phyloP scores from a whole-genome alignment of 2,797 vertebrate species.

The Urophycis tenuis region DNA sequence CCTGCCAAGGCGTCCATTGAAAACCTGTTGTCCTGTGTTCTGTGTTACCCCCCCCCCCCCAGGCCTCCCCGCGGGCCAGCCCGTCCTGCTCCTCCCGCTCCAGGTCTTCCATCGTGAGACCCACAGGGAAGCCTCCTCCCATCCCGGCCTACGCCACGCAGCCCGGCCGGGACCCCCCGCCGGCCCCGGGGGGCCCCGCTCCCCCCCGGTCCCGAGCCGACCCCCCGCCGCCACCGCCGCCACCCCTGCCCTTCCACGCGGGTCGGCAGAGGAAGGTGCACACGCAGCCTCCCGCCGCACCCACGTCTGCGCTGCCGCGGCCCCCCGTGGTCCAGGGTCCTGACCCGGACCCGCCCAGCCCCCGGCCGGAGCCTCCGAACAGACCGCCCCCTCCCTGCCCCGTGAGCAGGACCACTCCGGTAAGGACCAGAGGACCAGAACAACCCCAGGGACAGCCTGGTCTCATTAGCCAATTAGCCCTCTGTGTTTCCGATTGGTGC shows the following conservation, averaged over 20 bases:
- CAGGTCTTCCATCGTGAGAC: conserved; percentile 48
- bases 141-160: conserved; percentile 44
- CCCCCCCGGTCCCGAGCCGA: neutral
- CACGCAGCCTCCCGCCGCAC: conserved; percentile 39
- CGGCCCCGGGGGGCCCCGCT: conserved; percentile 19
- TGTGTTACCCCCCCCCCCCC: no score
- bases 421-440: conserved; percentile 43
- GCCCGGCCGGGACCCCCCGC: conserved; percentile 42
- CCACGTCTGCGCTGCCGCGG: conserved; percentile 26
- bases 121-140: conserved; percentile 62
- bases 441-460: no score
- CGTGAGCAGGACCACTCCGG: conserved; percentile 61
- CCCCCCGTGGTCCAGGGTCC: conserved; percentile 21
- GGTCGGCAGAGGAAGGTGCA: conserved; percentile 10
- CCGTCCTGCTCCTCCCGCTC: conserved; percentile 44
- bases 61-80: conserved; percentile 37
- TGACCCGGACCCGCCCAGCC: conserved; percentile 20
- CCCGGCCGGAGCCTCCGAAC: conserved; percentile 72
- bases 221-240: conserved; percentile 4
- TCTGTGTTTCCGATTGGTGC: no score
- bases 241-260: neutral
- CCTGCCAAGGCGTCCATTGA: neutral
- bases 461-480: no score
- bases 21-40: no score
- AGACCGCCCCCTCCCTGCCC: conserved; percentile 86